phyloP scores from a whole-genome alignment of 2,113 vertebrate species.

The Tetraodon nigroviridis region DNA sequence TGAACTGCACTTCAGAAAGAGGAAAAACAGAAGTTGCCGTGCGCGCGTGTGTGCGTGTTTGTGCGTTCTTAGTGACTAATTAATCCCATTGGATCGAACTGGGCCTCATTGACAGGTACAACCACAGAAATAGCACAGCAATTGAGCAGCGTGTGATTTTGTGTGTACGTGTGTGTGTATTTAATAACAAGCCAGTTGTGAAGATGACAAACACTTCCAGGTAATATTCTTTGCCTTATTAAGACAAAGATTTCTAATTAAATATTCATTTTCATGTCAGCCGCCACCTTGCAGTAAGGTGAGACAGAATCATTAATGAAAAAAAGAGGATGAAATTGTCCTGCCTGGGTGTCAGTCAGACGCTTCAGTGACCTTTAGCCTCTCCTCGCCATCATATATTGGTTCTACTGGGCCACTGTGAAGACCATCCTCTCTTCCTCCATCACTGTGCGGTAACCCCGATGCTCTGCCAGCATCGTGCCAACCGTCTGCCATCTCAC shows the following conservation, averaged over 20 bases:
- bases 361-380: constrained; percentile 48
- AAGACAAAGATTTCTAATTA: constrained; percentile 6
- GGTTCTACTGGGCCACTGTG: too few relatives aligned
- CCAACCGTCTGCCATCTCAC: too few relatives aligned
- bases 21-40: constrained; percentile 9
- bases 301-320: background rate
- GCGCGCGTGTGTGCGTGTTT: constrained; percentile 7
- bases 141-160: constrained; percentile 39
- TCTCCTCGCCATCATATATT: too few relatives aligned
- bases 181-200: constrained; percentile 13
- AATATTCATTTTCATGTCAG: constrained; percentile 16
- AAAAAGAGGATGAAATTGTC: constrained; percentile 29
- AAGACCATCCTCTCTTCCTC: too few relatives aligned
- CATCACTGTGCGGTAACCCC: too few relatives aligned
- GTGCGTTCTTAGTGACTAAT: constrained; percentile 55
- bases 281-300: constrained; percentile 1
- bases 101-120: constrained; percentile 53
- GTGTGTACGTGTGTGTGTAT: constrained; percentile 16
- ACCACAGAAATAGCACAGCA: constrained; percentile 60
- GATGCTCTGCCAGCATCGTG: too few relatives aligned
- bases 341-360: constrained; percentile 15
- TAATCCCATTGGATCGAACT: constrained; percentile 68
- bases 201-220: constrained; percentile 23
- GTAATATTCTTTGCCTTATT: constrained; percentile 8
- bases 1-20: constrained; percentile 6